Evolutionary conservation across 1,140 invertebrate species (phyloP).

Genomic region (Littorina saxatilis): DNA sequence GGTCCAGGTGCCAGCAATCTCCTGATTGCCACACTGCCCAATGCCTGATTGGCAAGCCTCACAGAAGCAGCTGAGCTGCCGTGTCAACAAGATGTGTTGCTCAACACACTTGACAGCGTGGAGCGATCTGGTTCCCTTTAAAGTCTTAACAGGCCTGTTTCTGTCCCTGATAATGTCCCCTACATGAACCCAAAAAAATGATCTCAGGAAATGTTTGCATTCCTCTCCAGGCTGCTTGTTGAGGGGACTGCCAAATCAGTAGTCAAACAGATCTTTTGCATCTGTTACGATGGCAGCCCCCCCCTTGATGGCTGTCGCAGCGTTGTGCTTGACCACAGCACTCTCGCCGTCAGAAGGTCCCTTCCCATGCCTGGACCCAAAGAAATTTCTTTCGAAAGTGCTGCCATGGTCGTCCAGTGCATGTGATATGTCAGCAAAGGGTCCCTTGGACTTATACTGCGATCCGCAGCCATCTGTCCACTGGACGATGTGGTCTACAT

Average conservation of each 20-base stretch:
- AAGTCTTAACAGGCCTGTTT: not conserved
- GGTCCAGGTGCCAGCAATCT: too few species aligned
- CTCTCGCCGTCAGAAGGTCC: too few species aligned
- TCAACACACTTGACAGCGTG: too few species aligned
- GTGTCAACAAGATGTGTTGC: too few species aligned
- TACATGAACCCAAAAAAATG: not conserved
- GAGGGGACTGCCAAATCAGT: not conserved
- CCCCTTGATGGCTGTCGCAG: slow-evolving; percentile 35
- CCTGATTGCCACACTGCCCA: too few species aligned
- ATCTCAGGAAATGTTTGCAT: not conserved
- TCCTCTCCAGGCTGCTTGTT: not conserved
- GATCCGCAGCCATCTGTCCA: slow-evolving; percentile 55
- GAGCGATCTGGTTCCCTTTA: not conserved
- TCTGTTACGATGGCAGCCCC: slow-evolving; percentile 7
- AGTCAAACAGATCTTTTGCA: slow-evolving; percentile 41
- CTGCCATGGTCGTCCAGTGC: slow-evolving; percentile 24
- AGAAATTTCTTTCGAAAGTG: slow-evolving; percentile 27
- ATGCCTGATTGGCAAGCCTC: too few species aligned
- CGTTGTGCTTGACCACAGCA: slow-evolving; percentile 40
- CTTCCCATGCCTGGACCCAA: too few species aligned
- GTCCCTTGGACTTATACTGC: slow-evolving; percentile 48
- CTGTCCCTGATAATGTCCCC: not conserved
- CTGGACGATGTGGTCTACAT: slow-evolving; percentile 31
- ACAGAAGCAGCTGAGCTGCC: too few species aligned
- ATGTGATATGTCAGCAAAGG: slow-evolving; percentile 35